A percentile compares a stretch with the other conserved stretches of the same genome.
Evolutionary conservation across 2,113 vertebrate species (phyloP).

Genomic region (Scalopus aquaticus): DNA sequence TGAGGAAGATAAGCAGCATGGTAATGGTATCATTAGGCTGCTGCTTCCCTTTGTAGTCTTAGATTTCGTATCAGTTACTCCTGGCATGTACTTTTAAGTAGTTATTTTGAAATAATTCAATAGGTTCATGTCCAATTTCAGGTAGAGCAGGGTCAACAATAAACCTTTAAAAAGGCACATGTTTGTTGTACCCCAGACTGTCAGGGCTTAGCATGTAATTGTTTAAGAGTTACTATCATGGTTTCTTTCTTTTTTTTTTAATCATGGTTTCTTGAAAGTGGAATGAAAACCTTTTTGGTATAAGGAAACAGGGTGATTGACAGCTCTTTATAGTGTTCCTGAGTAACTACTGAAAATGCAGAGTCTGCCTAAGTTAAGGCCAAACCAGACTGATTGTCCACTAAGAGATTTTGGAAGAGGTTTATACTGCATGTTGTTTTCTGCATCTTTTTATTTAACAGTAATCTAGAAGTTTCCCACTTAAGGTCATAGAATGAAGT

Average conservation of each 20-base stretch:
- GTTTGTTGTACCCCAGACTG: background rate
- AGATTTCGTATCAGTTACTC: background rate
- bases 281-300: background rate
- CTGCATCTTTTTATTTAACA: background rate
- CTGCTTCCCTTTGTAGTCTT: constrained; percentile 27
- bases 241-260: too few relatives aligned
- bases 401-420: background rate
- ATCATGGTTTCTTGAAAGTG: background rate
- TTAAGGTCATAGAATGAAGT: background rate
- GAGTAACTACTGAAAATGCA: background rate
- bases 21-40: background rate
- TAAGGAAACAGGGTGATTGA: background rate
- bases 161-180: background rate
- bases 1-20: background rate
- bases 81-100: background rate
- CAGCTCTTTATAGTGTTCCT: background rate
- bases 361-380: background rate
- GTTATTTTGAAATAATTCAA: constrained; percentile 22
- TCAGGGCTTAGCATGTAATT: background rate
- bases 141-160: background rate
- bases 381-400: background rate
- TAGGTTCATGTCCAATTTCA: background rate
- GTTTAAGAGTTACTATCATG: background rate
- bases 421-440: background rate
- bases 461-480: background rate